These are phyloP conservation scores for Cynopterus sphinx DNA, from an alignment of 2,797 vertebrate genomes.

Conservation along the genomic window DNA sequence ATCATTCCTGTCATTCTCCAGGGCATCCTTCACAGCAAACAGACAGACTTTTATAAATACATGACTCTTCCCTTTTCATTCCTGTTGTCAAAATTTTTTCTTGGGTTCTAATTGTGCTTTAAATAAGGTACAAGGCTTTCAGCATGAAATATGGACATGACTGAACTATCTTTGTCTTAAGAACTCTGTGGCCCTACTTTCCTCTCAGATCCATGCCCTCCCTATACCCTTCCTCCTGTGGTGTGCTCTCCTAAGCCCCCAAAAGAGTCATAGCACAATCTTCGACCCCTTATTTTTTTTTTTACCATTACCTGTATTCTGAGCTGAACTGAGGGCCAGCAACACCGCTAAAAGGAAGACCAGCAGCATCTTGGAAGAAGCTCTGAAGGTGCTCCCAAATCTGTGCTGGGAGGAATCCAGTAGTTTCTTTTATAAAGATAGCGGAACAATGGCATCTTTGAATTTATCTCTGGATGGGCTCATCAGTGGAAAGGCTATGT, in stretches of 20 bases:
- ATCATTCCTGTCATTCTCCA: background rate
- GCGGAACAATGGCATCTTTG: background rate
- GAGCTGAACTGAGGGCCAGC: too few species aligned
- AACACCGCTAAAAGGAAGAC: too few species aligned
- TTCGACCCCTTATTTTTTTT: accelerated
- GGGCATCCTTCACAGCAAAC: too few species aligned
- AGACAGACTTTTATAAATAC: background rate
- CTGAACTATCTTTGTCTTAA: background rate
- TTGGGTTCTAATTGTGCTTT: too few species aligned
- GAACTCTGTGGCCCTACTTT: background rate
- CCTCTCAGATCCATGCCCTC: background rate
- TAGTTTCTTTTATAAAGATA: background rate
- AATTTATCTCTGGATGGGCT: background rate
- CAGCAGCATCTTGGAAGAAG: too few species aligned
- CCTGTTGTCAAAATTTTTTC: background rate
- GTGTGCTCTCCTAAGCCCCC: too few species aligned
- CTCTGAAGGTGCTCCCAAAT: too few species aligned
- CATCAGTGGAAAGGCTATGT: background rate
- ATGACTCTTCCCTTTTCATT: too few species aligned
- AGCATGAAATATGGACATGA: background rate
- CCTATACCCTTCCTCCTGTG: background rate
- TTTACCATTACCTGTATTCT: background rate
- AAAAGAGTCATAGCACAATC: background rate
- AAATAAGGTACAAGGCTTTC: background rate
- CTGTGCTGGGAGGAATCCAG: background rate